A percentile compares a stretch with the other conserved stretches of the same genome.
phyloP scores from a whole-genome alignment of 2,797 vertebrate species.

The Linurgus olivaceus region DNA sequence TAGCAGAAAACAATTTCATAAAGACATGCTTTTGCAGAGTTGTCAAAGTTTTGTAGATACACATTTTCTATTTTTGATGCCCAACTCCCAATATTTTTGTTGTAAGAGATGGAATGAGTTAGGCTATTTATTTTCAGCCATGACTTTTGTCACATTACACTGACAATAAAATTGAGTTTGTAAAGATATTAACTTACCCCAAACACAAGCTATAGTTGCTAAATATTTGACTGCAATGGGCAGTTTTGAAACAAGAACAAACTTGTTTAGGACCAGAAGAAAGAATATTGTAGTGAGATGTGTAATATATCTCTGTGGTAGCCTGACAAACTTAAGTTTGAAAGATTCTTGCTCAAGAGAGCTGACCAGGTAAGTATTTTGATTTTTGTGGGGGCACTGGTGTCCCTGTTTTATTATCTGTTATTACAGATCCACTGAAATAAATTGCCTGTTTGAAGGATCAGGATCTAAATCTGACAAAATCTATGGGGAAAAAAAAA shows the following conservation, averaged over 20 bases:
- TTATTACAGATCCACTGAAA: not conserved
- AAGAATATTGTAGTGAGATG: not conserved
- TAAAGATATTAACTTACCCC: not conserved
- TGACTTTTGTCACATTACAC: not conserved
- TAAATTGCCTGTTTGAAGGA: not conserved
- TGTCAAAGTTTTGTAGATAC: not conserved
- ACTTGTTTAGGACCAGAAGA: not conserved
- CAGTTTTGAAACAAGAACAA: not conserved
- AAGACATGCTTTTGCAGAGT: not conserved
- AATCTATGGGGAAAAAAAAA: not conserved
- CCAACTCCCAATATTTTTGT: not conserved
- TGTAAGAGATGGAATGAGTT: not conserved
- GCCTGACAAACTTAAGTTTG: not conserved
- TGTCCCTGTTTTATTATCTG: not conserved
- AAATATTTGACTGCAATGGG: not conserved
- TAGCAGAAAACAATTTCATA: not conserved
- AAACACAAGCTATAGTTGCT: not conserved
- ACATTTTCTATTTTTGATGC: not conserved
- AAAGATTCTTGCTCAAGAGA: not conserved
- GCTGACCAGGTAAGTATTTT: not conserved
- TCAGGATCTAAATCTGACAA: not conserved
- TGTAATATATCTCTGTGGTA: not conserved
- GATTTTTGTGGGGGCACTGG: not conserved
- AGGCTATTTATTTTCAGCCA: not conserved
- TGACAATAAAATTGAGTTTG: not conserved